phyloP scores from a whole-genome alignment of 2,113 vertebrate species.

The Oryzias celebensis region DNA sequence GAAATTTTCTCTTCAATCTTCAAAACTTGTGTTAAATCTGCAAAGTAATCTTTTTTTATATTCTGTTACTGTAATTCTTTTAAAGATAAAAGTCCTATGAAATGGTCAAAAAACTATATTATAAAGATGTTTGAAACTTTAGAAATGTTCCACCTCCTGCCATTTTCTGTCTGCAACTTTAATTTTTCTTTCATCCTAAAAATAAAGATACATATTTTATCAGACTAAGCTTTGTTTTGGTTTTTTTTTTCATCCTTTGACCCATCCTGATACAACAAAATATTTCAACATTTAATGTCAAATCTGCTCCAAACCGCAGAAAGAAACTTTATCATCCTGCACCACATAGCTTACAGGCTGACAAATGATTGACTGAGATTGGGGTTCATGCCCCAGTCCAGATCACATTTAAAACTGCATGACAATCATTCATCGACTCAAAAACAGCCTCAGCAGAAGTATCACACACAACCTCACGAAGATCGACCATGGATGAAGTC shows the following conservation, averaged over 20 bases:
- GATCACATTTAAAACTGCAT: constrained; percentile 41
- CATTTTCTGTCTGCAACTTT: constrained; percentile 1
- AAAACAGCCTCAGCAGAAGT: not conserved
- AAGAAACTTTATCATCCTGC: too few species aligned
- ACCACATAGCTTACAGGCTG: not conserved
- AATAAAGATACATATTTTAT: constrained; percentile 53
- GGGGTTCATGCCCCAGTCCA: constrained; percentile 2
- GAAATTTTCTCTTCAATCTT: not conserved
- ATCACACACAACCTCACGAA: not conserved
- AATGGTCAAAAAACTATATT: too few species aligned
- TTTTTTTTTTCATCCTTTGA: not conserved
- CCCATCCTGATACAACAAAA: not conserved
- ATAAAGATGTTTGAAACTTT: too few species aligned
- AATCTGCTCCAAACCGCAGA: not conserved
- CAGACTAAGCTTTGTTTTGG: constrained; percentile 9
- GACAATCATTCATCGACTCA: constrained; percentile 16
- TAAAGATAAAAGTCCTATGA: too few species aligned
- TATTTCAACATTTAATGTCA: not conserved
- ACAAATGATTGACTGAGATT: constrained; percentile 54
- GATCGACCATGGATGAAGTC: constrained; percentile 39
- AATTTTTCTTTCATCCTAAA: not conserved
- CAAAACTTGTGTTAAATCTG: not conserved
- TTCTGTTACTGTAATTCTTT: too few species aligned
- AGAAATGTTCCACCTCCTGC: too few species aligned
- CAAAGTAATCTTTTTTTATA: not conserved